Conservation (phyloP, 1,140 invertebrate species). For the Chrysopa pallens region DNA sequence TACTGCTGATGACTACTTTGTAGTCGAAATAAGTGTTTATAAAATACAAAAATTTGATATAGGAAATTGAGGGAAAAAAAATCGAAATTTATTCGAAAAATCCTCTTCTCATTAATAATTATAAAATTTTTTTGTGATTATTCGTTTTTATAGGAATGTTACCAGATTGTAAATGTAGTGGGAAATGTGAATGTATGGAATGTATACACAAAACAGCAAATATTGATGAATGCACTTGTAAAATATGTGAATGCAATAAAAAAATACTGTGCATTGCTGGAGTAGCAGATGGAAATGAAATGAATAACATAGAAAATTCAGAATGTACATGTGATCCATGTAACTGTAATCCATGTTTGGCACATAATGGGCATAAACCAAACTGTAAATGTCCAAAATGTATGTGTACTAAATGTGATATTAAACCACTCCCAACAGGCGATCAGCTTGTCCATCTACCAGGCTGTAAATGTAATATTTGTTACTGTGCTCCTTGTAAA, state of each 20-base stretch:
- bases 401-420: background rate
- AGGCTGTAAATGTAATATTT: background rate
- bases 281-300: background rate
- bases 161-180: background rate
- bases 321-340: background rate
- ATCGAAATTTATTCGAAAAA: no score
- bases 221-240: no score
- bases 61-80: no score
- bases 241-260: no score
- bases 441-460: background rate
- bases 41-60: no score
- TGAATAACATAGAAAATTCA: background rate
- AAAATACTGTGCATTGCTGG: background rate
- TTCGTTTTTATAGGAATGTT: no score
- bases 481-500: background rate
- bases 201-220: background rate
- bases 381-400: background rate
- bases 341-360: background rate
- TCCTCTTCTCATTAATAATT: background rate
- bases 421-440: background rate
- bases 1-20: no score
- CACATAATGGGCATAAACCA: background rate
- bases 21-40: no score
- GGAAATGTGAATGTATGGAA: background rate
- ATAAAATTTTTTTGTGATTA: no score